phyloP scores from a whole-genome alignment of 2,888 invertebrate species.

The Eurois occulta region DNA sequence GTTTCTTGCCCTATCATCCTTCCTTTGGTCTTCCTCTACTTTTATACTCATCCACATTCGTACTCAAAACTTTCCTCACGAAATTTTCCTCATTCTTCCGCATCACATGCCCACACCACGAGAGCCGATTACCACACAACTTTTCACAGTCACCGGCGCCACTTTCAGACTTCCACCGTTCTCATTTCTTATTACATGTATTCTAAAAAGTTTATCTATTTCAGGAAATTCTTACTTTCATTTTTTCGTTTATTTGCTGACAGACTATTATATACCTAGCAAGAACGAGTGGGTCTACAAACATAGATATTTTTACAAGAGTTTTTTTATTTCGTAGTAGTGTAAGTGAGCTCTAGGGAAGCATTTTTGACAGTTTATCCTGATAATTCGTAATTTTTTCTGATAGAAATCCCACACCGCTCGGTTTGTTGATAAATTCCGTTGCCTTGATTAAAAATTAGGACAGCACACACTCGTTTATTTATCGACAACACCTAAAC shows the following conservation, averaged over 20 bases:
- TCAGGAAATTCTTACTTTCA: background rate
- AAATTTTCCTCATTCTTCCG: too few relatives aligned
- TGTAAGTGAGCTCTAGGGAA: background rate
- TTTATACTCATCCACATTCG: too few relatives aligned
- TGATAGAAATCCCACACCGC: background rate
- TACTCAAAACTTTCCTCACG: too few relatives aligned
- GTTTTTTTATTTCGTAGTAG: background rate
- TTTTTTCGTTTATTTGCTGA: background rate
- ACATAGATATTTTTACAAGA: too few relatives aligned
- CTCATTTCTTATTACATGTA: too few relatives aligned
- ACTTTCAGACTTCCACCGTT: too few relatives aligned
- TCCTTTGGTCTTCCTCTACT: too few relatives aligned
- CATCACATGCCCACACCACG: too few relatives aligned
- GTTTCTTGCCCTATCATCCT: too few relatives aligned
- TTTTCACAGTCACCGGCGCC: too few relatives aligned
- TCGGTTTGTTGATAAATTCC: background rate
- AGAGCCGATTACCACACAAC: too few relatives aligned
- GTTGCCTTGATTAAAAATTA: background rate
- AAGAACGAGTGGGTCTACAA: background rate
- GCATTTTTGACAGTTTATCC: background rate
- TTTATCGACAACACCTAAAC: conserved; percentile 2
- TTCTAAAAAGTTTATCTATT: background rate
- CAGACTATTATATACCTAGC: background rate
- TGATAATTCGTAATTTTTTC: background rate
- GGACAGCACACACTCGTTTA: background rate